Percentiles rank a stretch among this genome's conserved stretches.
Evolutionary conservation across 2,888 invertebrate genomes (phyloP).

Genomic region (Agelastica alni): DNA sequence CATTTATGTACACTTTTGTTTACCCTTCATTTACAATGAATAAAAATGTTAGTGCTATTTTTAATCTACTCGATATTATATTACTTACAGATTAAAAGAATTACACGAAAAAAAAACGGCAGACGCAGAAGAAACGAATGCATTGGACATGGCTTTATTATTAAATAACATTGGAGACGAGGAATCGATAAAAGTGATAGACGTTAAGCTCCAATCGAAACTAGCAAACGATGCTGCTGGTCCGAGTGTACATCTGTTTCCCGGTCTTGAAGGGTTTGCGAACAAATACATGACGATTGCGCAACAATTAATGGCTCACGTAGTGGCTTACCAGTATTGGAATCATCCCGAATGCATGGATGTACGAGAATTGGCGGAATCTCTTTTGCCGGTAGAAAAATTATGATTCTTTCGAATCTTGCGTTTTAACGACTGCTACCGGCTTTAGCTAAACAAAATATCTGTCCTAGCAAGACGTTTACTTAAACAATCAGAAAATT

Average conservation of each 20-base stretch:
- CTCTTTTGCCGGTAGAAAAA: conserved; percentile 61
- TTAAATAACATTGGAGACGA: conserved; percentile 59
- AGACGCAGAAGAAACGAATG: conserved; percentile 62
- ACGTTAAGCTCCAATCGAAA: conserved; percentile 11
- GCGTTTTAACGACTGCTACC: too few species aligned
- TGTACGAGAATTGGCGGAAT: conserved; percentile 59
- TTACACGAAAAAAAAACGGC: conserved; percentile 57
- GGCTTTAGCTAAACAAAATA: too few species aligned
- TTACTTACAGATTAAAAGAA: conserved; percentile 57
- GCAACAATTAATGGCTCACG: conserved; percentile 59
- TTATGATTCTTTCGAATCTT: too few species aligned
- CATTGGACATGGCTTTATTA: neutral
- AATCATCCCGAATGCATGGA: conserved; percentile 56
- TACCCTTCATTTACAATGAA: too few species aligned
- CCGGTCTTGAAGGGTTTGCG: conserved; percentile 72
- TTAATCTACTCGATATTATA: too few species aligned
- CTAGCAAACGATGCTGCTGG: conserved; percentile 7
- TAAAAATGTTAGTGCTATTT: too few species aligned
- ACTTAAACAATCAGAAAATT: too few species aligned
- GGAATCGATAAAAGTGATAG: neutral
- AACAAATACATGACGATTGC: conserved; percentile 60
- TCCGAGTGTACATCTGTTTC: conserved; percentile 64
- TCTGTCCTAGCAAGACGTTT: too few species aligned
- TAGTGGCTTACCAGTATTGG: conserved; percentile 62
- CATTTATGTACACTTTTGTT: too few species aligned